Evolutionary conservation across 2,888 invertebrate species (phyloP), one percentile per base, ranked within the genome.

Genomic region (Sinotaia quadrata): DNA sequence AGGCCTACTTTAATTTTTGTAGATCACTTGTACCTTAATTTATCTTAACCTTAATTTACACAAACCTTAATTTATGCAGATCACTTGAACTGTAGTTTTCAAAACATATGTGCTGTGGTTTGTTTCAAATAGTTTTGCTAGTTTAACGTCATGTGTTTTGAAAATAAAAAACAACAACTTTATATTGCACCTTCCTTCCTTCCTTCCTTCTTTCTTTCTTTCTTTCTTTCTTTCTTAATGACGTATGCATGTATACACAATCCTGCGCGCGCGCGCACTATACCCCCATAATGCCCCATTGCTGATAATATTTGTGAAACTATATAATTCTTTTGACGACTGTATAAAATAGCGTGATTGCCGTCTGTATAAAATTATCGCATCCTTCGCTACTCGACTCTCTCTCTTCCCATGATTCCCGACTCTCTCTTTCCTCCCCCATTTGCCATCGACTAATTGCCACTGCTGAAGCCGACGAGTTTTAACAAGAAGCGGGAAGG

Each of bases 401-500:
- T 58, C 29, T 52, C 37, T 10, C 37, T n/a, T 56, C 59, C 33
- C 29, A 24, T 2, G 31, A 37, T 66, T 47, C 66, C 29, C 44
- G 37, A 21, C 37, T 27, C 62, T 24, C 29, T 33, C 49, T 8
- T 41, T 21, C 58, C 41, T 33, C 49, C 49, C 61, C 33, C 61
- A 4, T n/a, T 34, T 31, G 15, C 27, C n/a, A 29, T 63, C 54
- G 24, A 51, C 68, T 68, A 72, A 69, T 69, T 72, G 68, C 68
- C 68, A 59, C 65, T 61, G 66, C 51, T 49, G 51, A 54, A 57
- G 56, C 61, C 37, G 12, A 31, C 61, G 63, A 57, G 60, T 24
- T 51, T 31, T 72, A 68, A 72, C 68, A 68, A 68, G 62, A 54
- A 60, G 54, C 58, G 60, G 47, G 71, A 65, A 33, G 65, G 61